Conservation (phyloP, 2,113 vertebrate genomes). For the Chaetodon trifascialis region DNA sequence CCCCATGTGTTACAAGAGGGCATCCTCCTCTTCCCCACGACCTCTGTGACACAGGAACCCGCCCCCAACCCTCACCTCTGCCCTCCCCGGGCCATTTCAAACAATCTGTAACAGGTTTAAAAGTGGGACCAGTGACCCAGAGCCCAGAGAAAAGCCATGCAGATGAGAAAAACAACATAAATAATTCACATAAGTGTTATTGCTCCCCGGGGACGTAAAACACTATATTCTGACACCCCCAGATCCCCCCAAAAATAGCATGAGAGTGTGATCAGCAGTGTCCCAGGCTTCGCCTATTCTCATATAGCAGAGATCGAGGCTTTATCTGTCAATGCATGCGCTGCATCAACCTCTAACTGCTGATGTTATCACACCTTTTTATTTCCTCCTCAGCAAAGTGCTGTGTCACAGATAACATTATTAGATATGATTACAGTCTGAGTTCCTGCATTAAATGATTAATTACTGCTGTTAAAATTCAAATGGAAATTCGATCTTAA, state of each 20-base stretch:
- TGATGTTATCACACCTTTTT: conserved; percentile 27
- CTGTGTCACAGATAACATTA: neutral
- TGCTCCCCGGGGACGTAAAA: conserved; percentile 67
- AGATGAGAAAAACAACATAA: conserved; percentile 41
- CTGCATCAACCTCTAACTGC: conserved; percentile 1
- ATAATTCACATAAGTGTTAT: conserved; percentile 70
- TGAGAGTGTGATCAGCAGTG: conserved; percentile 21
- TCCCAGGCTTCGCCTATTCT: conserved; percentile 33
- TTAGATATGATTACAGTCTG: neutral
- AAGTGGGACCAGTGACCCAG: conserved; percentile 57
- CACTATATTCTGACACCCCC: conserved; percentile 34
- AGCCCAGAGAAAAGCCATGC: conserved; percentile 37
- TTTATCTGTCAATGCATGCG: conserved; percentile 19
- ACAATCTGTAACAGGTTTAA: conserved; percentile 50
- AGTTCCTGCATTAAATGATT: neutral
- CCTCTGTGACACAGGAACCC: conserved; percentile 57
- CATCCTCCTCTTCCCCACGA: conserved; percentile 69
- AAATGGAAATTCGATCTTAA: neutral
- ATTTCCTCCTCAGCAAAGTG: conserved; percentile 24
- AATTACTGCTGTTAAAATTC: neutral
- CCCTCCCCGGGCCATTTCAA: conserved; percentile 49
- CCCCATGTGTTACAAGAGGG: conserved; percentile 38
- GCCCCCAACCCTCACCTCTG: conserved; percentile 53
- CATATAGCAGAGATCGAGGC: conserved; percentile 42
- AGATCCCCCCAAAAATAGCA: neutral